Evolutionary conservation across 2,888 invertebrate genomes (phyloP), one percentile per base, ranked within the genome.

Genomic region (Sinelater perroti): DNA sequence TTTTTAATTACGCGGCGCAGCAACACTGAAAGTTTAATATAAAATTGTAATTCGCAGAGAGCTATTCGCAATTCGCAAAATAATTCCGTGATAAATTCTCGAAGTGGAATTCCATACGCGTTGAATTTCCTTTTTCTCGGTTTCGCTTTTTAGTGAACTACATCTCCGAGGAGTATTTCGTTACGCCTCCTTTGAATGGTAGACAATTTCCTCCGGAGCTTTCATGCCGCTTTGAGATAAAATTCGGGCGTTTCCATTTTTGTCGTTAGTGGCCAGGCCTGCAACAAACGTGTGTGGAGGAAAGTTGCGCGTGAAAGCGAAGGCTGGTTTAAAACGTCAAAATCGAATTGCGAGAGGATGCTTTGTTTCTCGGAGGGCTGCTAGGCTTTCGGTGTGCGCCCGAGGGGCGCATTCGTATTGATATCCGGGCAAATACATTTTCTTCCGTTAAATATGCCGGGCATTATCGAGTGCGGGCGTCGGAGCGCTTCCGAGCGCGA

Each of bases 141-240:
- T 28, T 31, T 51, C 36, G 28, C 17, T 51, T 51, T 51, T 49
- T 49, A 35, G 47, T 21, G 30, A 16, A 46, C 54, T 24, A 46
- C 38, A 54, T 54, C 46, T 54, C 20, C 16, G 46, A 54, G 38
- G 36, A 46, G 53, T 54, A 46, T 46, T 54, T 40, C 38, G 54
- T 54, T 54, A 54, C 46, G 46, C 46, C 46, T 46, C 44, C 38
- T 54, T 54, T 54, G 54, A 46, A 46, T 54, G 36, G 46, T 33
- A 54, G 54, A 46, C 38, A 45, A 54, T 54, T 54, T 54, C 46
- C 54, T 54, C 47, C 47, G 35, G 26, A 28, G 36, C 30, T 30
- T 46, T 46, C 46, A 46, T 46, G 35, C 28, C 28, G 38, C 46
- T 46, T 46, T 45, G 44, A 45, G 54, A 54, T 46, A 54, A 38